These are phyloP conservation scores for Rhodophaea formosa DNA, from an alignment of 2,888 invertebrate species.

Conservation along the genomic window DNA sequence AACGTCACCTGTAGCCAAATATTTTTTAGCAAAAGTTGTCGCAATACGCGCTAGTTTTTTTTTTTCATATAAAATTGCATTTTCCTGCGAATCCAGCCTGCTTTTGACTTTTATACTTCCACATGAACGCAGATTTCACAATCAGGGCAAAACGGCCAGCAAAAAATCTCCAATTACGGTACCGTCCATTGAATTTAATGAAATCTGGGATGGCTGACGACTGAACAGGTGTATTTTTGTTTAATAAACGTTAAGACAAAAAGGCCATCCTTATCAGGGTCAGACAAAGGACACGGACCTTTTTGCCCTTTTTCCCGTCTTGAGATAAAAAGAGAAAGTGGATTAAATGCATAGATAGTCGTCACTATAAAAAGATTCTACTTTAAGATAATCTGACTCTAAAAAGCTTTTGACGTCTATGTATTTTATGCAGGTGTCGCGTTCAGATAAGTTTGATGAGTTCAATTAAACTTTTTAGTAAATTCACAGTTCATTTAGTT, in stretches of 20 bases:
- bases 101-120: conserved; percentile 8
- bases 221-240: conserved; percentile 68
- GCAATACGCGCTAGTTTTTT: not conserved
- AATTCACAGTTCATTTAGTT: not conserved
- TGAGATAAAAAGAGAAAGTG: conserved; percentile 71
- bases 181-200: conserved; percentile 60
- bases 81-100: not conserved
- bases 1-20: conserved; percentile 1
- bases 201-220: conserved; percentile 54
- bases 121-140: conserved; percentile 16
- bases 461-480: conserved; percentile 28
- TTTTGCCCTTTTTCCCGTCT: conserved; percentile 59
- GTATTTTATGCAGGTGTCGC: conserved; percentile 48
- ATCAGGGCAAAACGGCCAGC: conserved; percentile 33
- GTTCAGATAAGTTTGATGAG: conserved; percentile 39
- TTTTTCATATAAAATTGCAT: conserved; percentile 10
- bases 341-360: conserved; percentile 75
- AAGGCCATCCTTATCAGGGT: conserved; percentile 61
- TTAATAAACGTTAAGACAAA: conserved; percentile 58
- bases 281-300: conserved; percentile 62
- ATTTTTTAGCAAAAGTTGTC: conserved; percentile 2
- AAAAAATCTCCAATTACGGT: conserved; percentile 50
- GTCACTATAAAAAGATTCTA: conserved; percentile 63
- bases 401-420: conserved; percentile 40
- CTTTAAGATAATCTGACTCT: conserved; percentile 51